phyloP scores from a whole-genome alignment of 2,797 vertebrate species.

The Acrossocheilus wenchowensis region DNA sequence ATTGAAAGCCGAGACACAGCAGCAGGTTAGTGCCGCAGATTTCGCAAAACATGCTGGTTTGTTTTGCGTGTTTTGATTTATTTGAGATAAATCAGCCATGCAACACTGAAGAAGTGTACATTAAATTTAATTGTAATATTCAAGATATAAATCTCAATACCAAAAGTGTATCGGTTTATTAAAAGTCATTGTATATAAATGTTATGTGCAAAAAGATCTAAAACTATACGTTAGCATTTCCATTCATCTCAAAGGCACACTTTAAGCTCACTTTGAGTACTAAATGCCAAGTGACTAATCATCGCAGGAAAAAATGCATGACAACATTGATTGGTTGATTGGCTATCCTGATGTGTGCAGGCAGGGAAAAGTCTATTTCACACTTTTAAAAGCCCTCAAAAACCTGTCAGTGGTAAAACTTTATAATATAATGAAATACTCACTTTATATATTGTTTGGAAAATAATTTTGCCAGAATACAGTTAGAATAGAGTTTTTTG shows the following conservation, averaged over 20 bases:
- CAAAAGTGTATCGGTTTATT: background rate
- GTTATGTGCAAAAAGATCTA: background rate
- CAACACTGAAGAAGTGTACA: background rate
- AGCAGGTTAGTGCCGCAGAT: conserved; percentile 1
- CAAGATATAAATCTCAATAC: too few species aligned
- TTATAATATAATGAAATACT: too few species aligned
- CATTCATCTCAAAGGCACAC: background rate
- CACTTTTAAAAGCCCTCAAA: too few species aligned
- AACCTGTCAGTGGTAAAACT: too few species aligned
- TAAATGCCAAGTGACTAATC: background rate
- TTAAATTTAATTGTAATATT: background rate
- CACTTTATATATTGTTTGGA: too few species aligned
- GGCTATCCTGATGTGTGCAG: background rate
- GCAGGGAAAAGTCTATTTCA: background rate
- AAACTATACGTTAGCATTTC: background rate
- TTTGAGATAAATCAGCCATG: background rate
- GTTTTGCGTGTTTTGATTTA: too few species aligned
- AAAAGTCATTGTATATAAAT: background rate
- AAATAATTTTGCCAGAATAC: too few species aligned
- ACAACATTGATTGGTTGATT: background rate
- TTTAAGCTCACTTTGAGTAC: background rate
- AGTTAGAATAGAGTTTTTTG: too few species aligned
- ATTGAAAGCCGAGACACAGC: conserved; percentile 4
- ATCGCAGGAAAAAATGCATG: background rate
- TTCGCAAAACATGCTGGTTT: background rate